Percentiles rank a stretch among this genome's conserved stretches.
Evolutionary conservation across 2,888 invertebrate genomes (phyloP).

Genomic region (Xanthorhoe designata): DNA sequence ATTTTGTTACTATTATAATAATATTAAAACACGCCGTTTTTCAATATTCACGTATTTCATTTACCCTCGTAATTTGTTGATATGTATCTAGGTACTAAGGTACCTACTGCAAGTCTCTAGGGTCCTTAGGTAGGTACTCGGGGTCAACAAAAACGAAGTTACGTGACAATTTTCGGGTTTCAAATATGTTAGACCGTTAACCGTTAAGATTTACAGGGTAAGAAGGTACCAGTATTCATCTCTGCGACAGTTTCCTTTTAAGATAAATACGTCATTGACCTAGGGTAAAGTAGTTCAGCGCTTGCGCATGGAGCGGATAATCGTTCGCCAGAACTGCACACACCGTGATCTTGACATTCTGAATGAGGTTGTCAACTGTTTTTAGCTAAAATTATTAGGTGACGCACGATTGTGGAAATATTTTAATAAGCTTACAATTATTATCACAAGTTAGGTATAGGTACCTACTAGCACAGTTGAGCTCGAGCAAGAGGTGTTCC

Average conservation of each 20-base stretch:
- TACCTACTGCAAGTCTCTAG: no score
- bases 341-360: constrained; percentile 18
- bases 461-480: no score
- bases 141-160: no score
- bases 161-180: no score
- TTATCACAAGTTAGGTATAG: no score
- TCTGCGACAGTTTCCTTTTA: not conserved
- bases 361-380: constrained; percentile 23
- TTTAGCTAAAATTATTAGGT: not conserved
- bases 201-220: no score
- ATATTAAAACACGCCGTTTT: constrained; percentile 70
- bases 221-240: not conserved
- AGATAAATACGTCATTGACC: constrained; percentile 15
- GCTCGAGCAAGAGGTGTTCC: no score
- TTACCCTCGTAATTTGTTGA: no score
- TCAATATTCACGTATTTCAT: constrained; percentile 35
- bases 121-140: no score
- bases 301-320: constrained; percentile 38
- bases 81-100: not conserved
- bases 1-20: constrained; percentile 65
- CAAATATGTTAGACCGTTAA: no score
- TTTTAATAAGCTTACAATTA: no score
- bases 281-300: constrained; percentile 1
- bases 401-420: not conserved
- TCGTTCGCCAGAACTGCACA: constrained; percentile 16